phyloP scores from a whole-genome alignment of 1,140 invertebrate species.

The Monomorium pharaonis region DNA sequence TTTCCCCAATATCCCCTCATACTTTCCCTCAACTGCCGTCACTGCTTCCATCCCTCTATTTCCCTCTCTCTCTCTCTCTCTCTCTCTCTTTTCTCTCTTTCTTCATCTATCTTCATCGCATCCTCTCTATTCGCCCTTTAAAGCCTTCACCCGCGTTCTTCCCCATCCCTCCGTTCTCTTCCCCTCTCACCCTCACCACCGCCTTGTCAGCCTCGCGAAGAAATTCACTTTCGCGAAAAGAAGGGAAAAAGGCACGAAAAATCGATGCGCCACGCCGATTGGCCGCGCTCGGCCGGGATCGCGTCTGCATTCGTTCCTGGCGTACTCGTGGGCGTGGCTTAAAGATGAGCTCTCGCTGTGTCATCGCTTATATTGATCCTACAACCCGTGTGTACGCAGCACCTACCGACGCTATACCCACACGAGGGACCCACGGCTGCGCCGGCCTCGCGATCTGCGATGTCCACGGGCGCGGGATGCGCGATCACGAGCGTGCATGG shows the following conservation, averaged over 20 bases:
- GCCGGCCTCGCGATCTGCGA: conserved; percentile 57
- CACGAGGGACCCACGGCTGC: conserved; percentile 48
- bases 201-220: conserved; percentile 77
- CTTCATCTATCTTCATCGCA: background rate
- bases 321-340: conserved; percentile 79
- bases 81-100: background rate
- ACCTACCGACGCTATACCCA: conserved; percentile 51
- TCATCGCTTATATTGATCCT: conserved; percentile 85
- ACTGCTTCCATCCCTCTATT: conserved; percentile 65
- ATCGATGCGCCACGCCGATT: conserved; percentile 81
- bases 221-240: conserved; percentile 82
- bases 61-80: background rate
- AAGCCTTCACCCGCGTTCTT: background rate
- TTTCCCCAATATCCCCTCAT: conserved; percentile 59
- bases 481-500: conserved; percentile 42
- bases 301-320: conserved; percentile 45
- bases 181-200: background rate
- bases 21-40: conserved; percentile 45
- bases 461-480: conserved; percentile 43
- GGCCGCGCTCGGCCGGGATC: conserved; percentile 63
- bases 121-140: conserved; percentile 61
- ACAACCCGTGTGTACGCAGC: conserved; percentile 63
- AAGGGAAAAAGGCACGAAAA: conserved; percentile 78
- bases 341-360: conserved; percentile 85
- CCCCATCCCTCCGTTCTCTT: background rate